Percentiles rank a stretch among this genome's conserved stretches.
Evolutionary conservation across 1,140 invertebrate genomes (phyloP).

Genomic region (Zaprionus inermis): DNA sequence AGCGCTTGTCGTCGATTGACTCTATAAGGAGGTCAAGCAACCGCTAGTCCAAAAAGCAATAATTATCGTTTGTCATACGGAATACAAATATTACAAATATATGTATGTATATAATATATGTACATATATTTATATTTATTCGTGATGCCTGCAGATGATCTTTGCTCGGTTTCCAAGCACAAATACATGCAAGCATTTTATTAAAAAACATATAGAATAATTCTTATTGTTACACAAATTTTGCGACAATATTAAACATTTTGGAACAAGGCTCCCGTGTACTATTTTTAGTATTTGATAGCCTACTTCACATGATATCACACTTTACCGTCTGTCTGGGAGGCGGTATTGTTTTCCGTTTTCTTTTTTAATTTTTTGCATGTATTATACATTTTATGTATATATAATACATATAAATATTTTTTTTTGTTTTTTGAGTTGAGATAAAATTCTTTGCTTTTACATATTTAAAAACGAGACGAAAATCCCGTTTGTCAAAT

Average conservation of each 20-base stretch:
- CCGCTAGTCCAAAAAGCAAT: constrained; percentile 19
- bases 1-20: constrained; percentile 28
- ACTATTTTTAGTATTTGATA: constrained; percentile 27
- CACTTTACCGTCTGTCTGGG: not conserved
- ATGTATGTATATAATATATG: not conserved
- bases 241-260: constrained; percentile 1
- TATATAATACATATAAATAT: no score
- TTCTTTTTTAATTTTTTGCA: constrained; percentile 12
- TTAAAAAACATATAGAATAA: not conserved
- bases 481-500: not conserved
- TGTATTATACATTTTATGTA: not conserved
- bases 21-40: constrained; percentile 38
- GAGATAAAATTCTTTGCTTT: not conserved
- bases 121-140: not conserved
- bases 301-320: not conserved
- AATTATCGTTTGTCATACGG: constrained; percentile 10
- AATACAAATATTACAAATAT: not conserved
- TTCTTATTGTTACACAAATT: not conserved
- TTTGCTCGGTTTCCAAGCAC: not conserved
- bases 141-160: not conserved
- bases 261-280: not conserved
- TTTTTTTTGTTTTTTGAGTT: not conserved
- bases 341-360: not conserved
- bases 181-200: not conserved
- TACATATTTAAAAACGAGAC: not conserved